Evolutionary conservation across 2,888 invertebrate genomes (phyloP), one percentile per base, ranked within the genome.

Genomic region (Mimachlamys varia): DNA sequence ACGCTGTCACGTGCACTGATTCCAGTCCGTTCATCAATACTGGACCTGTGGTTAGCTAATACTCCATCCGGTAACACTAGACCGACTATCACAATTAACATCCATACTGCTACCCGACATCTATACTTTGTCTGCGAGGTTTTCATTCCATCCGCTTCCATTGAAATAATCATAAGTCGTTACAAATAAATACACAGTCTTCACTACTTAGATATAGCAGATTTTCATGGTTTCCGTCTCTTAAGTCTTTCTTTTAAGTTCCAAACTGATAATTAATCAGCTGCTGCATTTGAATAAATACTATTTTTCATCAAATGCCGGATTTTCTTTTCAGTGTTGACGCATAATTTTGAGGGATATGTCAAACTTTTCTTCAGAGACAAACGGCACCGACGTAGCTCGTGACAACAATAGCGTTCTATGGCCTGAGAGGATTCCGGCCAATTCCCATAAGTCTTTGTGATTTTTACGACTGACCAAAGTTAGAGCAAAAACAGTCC

Each of bases 21-120:
- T 4, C 76, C 76, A 12, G 27, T 76, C 27, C 76, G 76, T 33
- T 76, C 76, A 15, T 76, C 76, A 15, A 76, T 76, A 33, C 33
- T 27, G 76, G 76, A 27, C 27, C 27, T 76, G 13, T 76, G 76
- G 22, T 27, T 76, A 76, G 76, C 27, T 15, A 27, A 22, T 76
- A 76, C 76, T 76, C 33, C 76, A 76, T 27, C 76, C 76, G 76
- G 76, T 76, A 76, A 76, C 27, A 76, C 27, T 33, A 76, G 76
- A 76, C 33, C 27, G 33, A 76, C 27, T 27, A 76, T 33, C 22
- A 76, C 7, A 3, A 76, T 76, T 33, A 19, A 27, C 4, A 76
- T 76, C 76, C 76, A 76, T 13, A 76, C 27, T 13, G 76, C 76
- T 33, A 76, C 33, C 33, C 76, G 33, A 76, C 76, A 33, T 76